Base-by-base conservation (phyloP, 2,888 invertebrate genomes). In the Myathropa florea region DNA sequence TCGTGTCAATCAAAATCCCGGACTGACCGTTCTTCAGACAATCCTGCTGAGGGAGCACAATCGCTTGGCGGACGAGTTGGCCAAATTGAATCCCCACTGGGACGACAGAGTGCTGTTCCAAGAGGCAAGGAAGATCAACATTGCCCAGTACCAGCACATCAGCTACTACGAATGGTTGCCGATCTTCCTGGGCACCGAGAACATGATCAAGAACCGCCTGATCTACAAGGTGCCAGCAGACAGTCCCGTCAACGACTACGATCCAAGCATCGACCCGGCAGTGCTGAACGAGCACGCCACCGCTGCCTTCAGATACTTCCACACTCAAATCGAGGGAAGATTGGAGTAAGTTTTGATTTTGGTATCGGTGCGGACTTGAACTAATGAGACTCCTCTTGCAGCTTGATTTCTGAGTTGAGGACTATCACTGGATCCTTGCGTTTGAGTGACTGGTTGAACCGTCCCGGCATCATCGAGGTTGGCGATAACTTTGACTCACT, bases 401-500 rank as follows among this genome's bases (percentile, higher is more conserved):
- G 94, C 85, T 90, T 94, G 77, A 89, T 94, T 57, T 92, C 93
- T 0, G 93, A 93, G 86, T 87, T 93, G 75, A 91, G 94, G 67
- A 90, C 92, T 46, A 91, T 93, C 7, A 89, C 91, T 28, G 93
- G 93, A 21, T 92, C 93, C 3, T 88, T 94, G 59, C 92, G 94
- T 12, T 90, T 94, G 23, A 94, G 94, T 88, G 93, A 94, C 89
- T 93, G 93, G 92, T 93, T 93, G 89, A 94, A 94, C 90, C 91
- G 94, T 36, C 94, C 94, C 4, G 92, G 93, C 59, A 92, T 94
- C 71, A 91, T 94, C 76, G 94, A 94, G 89, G 91, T 92, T 28
- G 93, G 92, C 30, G 93, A 93, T 79, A 94, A 94, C 89, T 95
- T 96, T 89, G 96, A 96, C 91, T 95, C 95, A 83, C 93, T 97